Base-by-base conservation (phyloP, 2,888 invertebrate species). In the Calliopum simillimum region DNA sequence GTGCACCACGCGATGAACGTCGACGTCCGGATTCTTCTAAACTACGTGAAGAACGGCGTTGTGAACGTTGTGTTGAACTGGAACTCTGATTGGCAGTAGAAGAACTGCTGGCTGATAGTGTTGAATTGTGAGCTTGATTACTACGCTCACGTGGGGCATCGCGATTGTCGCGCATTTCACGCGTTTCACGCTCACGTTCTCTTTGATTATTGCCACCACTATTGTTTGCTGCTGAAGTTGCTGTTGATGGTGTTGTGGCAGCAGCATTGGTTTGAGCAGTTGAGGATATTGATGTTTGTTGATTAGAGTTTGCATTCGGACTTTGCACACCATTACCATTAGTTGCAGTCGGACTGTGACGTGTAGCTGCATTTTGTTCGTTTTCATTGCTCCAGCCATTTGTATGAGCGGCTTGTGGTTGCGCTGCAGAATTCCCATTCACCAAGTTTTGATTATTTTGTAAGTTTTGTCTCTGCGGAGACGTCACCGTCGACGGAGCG, bases 1-100 rank as follows among this genome's bases (percentile, higher is more conserved):
- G 80, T 2, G 82, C 78, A 43, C 82, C 82, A 2, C 86, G 83
- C 3, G 86, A 85, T 2, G 84, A 82, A 8, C 86, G 80, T 0
- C 87, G 79, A 5, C 86, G 77, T 2, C 79, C 76, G 1, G 85
- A 80, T 51, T 86, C 86, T 33, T 86, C 86, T 25, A 76, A 68
- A 53, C 81, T 76, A 59, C 83, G 76, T 0, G 84, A 79, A 14
- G 79, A 77, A 65, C 83, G 82, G 4, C 83, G 78, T 56, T 83
- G 82, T 2, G 83, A 81, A 44, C 82, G 83, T 71, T 83, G 80
- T 49, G 74, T 76, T 1, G 67, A 67, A 49, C 33, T 79, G 69
- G 56, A 76, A 16, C 23, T 61, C 23, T 56, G 55, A 25, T 3
- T 56, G 4, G 74, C 64, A 12, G 79, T 59, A 19, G 76, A 71